Percentiles rank a stretch among this genome's conserved stretches.
phyloP scores from a whole-genome alignment of 2,888 invertebrate genomes.

The Chydorus sphaericus region DNA sequence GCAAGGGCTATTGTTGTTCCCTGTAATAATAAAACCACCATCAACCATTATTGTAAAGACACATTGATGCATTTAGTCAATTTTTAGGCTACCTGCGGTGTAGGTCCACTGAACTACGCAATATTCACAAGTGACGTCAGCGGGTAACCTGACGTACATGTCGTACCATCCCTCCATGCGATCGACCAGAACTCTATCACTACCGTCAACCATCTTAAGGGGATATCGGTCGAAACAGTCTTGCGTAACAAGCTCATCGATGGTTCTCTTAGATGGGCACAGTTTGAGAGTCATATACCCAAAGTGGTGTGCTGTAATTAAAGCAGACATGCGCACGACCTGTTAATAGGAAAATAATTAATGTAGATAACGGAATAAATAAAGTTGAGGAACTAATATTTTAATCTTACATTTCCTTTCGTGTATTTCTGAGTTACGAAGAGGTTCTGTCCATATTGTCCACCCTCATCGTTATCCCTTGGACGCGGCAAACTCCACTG shows the following conservation, averaged over 20 bases:
- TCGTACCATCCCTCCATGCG: no score
- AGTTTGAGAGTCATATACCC: constrained; percentile 21
- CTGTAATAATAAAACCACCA: no score
- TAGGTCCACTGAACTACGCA: constrained; percentile 43
- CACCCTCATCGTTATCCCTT: constrained; percentile 31
- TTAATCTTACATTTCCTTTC: constrained; percentile 18
- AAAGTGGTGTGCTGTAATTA: constrained; percentile 30
- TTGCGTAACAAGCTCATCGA: constrained; percentile 33
- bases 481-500: constrained; percentile 27
- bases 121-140: constrained; percentile 33
- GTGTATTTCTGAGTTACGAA: constrained; percentile 19
- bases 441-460: constrained; percentile 30
- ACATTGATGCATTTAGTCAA: no score
- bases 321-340: constrained; percentile 20
- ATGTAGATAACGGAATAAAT: no score
- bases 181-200: no score
- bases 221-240: constrained; percentile 34
- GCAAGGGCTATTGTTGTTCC: constrained; percentile 17
- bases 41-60: not conserved
- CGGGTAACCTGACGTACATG: constrained; percentile 30
- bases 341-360: not conserved
- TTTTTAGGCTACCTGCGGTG: constrained; percentile 27
- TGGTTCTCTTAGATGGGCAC: constrained; percentile 16
- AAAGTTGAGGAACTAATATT: no score
- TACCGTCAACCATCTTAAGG: not conserved